Evolutionary conservation across 2,888 invertebrate species (phyloP), one percentile per base, ranked within the genome.

Genomic region (Epinotia nisella): DNA sequence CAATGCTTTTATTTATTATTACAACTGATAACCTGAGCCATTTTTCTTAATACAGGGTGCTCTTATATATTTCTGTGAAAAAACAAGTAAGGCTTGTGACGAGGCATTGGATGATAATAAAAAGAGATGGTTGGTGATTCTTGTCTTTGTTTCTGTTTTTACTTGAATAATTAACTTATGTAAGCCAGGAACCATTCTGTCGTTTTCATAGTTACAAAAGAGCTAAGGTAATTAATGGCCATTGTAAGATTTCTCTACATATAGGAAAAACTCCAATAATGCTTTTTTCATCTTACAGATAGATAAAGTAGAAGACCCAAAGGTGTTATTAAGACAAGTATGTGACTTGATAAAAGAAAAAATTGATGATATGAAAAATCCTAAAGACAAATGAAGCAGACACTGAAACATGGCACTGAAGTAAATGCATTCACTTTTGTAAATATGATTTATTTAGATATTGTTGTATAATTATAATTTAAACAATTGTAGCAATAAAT

Each of bases 291-390:
- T 77, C 76, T 91, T 93, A 71, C 90, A 98, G 97, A 94, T 98
- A 77, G 97, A 98, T 9, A 95, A 96, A 85, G 97, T 98, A 5
- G 98, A 98, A 89, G 97, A 98, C 79, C 98, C 98, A 3, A 89
- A 93, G 75, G 96, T 95, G 79, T 84, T 98, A 80, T 90, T 96
- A 82, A 95, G 96, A 76, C 96, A 96, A 87, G 86, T 96, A 58
- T 96, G 95, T 86, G 95, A 95, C 69, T 96, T 94, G 85, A 87
- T 96, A 24, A 96, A 97, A 77, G 94, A 95, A 75, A 96, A 97
- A 91, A 85, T 92, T 73, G 83, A 81, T 58, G 93, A 87, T 83
- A 74, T 79, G 86, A 95, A 94, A 88, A 91, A 89, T 80, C 89
- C 78, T 80, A 79, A 80, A 74, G 80, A 81, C 81, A 77, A 75